Conservation (phyloP, 2,797 vertebrate genomes). For the Phoxinus dragarum region DNA sequence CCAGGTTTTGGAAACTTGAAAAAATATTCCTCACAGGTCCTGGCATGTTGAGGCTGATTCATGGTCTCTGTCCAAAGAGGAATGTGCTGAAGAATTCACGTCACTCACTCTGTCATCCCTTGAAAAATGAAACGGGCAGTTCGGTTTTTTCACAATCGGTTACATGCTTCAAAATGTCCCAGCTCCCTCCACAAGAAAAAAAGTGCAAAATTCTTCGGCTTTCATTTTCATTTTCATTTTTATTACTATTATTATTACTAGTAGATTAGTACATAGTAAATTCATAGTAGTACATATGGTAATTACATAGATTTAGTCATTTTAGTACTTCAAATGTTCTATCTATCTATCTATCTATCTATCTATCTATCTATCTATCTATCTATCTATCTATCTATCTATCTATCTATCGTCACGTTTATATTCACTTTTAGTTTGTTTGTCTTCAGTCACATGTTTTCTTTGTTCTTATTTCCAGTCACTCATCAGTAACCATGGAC, state of each 20-base stretch:
- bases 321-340: neutral
- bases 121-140: slow-evolving; percentile 23
- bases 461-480: no score
- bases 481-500: no score
- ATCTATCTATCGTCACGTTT: no score
- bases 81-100: slow-evolving; percentile 39
- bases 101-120: slow-evolving; percentile 20
- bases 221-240: neutral
- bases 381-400: neutral
- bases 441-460: no score
- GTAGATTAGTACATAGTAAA: neutral
- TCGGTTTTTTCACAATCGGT: neutral
- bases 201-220: neutral
- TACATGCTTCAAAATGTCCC: slow-evolving; percentile 2
- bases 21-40: slow-evolving; percentile 31
- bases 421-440: no score
- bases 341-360: neutral
- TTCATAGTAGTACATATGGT: no score
- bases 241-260: neutral
- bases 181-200: neutral
- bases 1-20: slow-evolving; percentile 38
- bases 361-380: neutral
- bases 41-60: slow-evolving; percentile 39
- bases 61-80: slow-evolving; percentile 31
- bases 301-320: no score